These are phyloP conservation scores for Drosophila tsacasi DNA, from an alignment of 1,140 invertebrate species.

Conservation along the genomic window DNA sequence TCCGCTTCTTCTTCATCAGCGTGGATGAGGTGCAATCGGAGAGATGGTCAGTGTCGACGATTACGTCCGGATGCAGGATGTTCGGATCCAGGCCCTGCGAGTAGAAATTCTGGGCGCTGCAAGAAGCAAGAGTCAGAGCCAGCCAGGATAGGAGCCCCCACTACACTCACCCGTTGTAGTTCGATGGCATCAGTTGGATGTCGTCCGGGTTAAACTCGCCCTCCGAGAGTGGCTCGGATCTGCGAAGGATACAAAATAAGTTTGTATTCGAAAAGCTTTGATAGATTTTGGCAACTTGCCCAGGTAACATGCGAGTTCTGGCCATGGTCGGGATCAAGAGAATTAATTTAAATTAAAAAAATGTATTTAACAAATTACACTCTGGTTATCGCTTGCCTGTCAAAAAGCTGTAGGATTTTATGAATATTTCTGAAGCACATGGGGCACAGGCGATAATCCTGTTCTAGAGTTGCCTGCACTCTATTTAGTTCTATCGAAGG, in stretches of 20 bases:
- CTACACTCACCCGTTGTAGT: slow-evolving; percentile 79
- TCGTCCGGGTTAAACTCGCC: slow-evolving; percentile 84
- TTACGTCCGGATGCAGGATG: slow-evolving; percentile 81
- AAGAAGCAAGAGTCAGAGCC: background rate
- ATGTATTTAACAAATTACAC: background rate
- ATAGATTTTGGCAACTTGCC: background rate
- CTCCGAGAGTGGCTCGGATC: slow-evolving; percentile 80
- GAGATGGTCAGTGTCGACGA: slow-evolving; percentile 81
- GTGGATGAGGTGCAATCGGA: slow-evolving; percentile 78
- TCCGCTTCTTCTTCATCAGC: slow-evolving; percentile 75
- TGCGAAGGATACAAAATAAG: slow-evolving; percentile 23
- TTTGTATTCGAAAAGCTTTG: background rate
- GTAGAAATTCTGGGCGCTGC: slow-evolving; percentile 78
- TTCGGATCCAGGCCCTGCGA: slow-evolving; percentile 77
- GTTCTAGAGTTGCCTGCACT: background rate
- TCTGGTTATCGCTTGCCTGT: background rate
- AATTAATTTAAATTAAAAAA: background rate
- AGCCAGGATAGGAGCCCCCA: no score
- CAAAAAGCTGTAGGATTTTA: background rate
- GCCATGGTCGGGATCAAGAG: background rate
- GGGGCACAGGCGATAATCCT: background rate
- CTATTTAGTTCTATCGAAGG: background rate
- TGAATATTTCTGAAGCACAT: background rate
- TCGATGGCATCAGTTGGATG: slow-evolving; percentile 81
- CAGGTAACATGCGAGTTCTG: background rate